Evolutionary conservation across 2,797 vertebrate genomes (phyloP).

Genomic region (Anolis apletophallus): DNA sequence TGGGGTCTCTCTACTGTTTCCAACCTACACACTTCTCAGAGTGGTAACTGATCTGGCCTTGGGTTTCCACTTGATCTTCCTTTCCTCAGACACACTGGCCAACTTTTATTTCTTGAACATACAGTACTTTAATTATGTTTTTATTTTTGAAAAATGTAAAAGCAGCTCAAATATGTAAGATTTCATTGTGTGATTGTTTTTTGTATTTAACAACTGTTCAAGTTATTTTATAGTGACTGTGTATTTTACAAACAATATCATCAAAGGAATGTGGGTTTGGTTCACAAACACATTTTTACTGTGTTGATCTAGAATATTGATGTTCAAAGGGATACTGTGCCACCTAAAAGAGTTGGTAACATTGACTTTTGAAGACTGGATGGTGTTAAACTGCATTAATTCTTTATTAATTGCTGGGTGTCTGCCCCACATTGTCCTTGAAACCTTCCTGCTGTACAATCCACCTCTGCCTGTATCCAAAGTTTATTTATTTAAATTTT

Average conservation of each 20-base stretch:
- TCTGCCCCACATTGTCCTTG: no score
- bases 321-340: no score
- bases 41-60: constrained; percentile 46
- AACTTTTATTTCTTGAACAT: constrained; percentile 40
- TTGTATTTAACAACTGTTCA: constrained; percentile 7
- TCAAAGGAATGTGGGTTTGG: no score
- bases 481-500: no score
- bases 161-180: constrained; percentile 26
- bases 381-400: no score
- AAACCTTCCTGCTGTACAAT: no score
- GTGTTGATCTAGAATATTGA: no score
- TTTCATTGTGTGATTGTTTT: constrained; percentile 25
- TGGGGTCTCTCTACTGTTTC: constrained; percentile 64
- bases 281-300: no score
- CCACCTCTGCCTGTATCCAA: no score
- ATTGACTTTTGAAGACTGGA: no score
- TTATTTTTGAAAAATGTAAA: constrained; percentile 29
- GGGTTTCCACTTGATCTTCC: constrained; percentile 59
- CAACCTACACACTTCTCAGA: constrained; percentile 64
- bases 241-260: constrained; percentile 21
- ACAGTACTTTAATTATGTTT: constrained; percentile 62
- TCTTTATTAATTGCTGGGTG: no score
- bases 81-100: constrained; percentile 40
- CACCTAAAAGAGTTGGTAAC: no score
- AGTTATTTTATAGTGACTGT: constrained; percentile 27